Base-by-base conservation (phyloP, 1,140 invertebrate genomes). In the Tetraneura akinire region DNA sequence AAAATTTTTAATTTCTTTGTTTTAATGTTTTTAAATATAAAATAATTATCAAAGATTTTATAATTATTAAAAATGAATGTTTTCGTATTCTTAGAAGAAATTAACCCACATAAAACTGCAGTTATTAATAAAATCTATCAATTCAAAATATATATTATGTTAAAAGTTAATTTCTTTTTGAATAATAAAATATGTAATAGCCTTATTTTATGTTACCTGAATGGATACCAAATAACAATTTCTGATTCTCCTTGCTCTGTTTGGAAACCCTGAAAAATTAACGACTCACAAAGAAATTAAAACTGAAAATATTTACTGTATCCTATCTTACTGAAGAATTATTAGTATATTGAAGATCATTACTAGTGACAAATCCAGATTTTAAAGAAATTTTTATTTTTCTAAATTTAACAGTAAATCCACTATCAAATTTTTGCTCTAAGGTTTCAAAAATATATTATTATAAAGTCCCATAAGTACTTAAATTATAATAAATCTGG, bases 261-360 rank as follows among this genome's bases (percentile, higher is more conserved):
- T 76, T 45, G n/a, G 8, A 47, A 71, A 71, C 26, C 74, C 74
- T 78, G 74, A 78, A 78, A 78, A 78, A 78, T 57, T 8, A 60
- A 78, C 53, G 55, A 78, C 74, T 60, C 6, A 57, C 74, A 78
- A 62, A 78, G 74, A 78, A 78, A 62, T 78, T 78, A 78, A 57
- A 78, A 78, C 37, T 78, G 32, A 23, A 78, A 26, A 23, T 45
- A 78, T 47, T 62, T 62, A 45, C 68, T 71, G 11, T 16, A 47
- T 18, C 53, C 37, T 78, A 60, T n/a, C 2, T 71, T 49, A 4
- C 51, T 71, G 23, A 51, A 71, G 47, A 16, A n/a, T 45, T 18
- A 51, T 10, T 16, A 26, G 8, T 49, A 5, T 29, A n/a, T 47
- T 13, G 1, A 49, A 8, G 45, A 37, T 55, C n/a, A 13, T 32